A percentile compares a stretch with the other conserved stretches of the same genome.
These are phyloP conservation scores for Chloroclystis v-ata DNA, from an alignment of 2,888 invertebrate species.

Conservation along the genomic window DNA sequence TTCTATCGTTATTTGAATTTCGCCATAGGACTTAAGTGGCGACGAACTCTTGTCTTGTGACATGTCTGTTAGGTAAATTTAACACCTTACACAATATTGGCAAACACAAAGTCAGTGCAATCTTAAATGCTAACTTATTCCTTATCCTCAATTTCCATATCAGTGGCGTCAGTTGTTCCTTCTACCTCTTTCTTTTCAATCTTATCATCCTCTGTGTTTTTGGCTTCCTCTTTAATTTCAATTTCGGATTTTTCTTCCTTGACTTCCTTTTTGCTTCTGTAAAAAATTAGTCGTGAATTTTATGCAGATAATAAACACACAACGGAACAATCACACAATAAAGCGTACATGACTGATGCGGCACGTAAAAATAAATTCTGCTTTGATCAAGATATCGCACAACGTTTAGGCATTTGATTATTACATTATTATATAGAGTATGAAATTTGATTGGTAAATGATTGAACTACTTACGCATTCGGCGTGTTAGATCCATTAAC, in stretches of 20 bases:
- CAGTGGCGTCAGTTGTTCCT: slow-evolving; percentile 45
- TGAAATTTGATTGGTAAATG: too few species aligned
- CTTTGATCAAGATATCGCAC: too few species aligned
- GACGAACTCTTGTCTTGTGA: too few species aligned
- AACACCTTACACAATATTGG: neutral
- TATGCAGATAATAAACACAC: neutral
- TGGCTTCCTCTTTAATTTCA: slow-evolving; percentile 18
- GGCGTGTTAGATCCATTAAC: slow-evolving; percentile 52
- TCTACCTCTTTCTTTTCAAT: slow-evolving; percentile 27
- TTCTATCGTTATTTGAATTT: too few species aligned
- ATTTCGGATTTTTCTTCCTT: slow-evolving; percentile 30
- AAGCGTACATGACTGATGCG: too few species aligned
- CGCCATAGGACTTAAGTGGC: too few species aligned
- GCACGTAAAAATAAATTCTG: too few species aligned
- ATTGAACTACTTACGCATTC: slow-evolving; percentile 46
- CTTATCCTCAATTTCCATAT: slow-evolving; percentile 58
- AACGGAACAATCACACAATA: too few species aligned
- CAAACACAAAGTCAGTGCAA: neutral
- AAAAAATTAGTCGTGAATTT: too few species aligned
- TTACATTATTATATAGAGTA: too few species aligned
- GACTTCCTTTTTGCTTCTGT: slow-evolving; percentile 33
- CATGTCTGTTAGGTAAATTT: too few species aligned
- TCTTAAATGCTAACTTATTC: slow-evolving; percentile 33
- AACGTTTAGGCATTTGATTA: too few species aligned
- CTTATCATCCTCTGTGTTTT: slow-evolving; percentile 19